Percentiles rank a stretch among this genome's conserved stretches.
These are phyloP conservation scores for Barnardius zonarius DNA, from an alignment of 2,113 vertebrate species.

Conservation along the genomic window DNA sequence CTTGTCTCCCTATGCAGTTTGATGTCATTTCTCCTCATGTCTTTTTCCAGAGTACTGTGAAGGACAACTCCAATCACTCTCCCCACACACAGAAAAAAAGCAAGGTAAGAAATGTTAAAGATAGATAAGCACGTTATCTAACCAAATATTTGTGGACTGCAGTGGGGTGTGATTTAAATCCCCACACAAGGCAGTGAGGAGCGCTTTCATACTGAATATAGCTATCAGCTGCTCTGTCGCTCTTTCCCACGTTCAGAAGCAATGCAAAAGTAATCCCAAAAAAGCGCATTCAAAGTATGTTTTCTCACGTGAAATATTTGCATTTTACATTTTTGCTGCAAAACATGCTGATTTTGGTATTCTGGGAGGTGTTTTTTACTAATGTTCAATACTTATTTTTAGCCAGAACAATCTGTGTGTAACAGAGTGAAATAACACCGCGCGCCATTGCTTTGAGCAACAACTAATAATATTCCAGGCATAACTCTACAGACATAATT, in stretches of 20 bases:
- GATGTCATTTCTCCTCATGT: neutral
- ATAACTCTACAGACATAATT: slow-evolving; percentile 43
- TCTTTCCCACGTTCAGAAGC: neutral
- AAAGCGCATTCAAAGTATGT: neutral
- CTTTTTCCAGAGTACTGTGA: slow-evolving; percentile 45
- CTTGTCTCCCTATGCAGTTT: neutral
- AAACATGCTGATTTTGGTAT: neutral
- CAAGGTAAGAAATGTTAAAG: slow-evolving; percentile 74
- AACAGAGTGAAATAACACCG: slow-evolving; percentile 38
- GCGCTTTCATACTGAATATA: neutral
- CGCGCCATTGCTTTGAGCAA: slow-evolving; percentile 15
- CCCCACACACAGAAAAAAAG: slow-evolving; percentile 61
- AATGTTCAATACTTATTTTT: slow-evolving; percentile 42
- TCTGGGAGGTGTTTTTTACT: neutral
- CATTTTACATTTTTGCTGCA: neutral
- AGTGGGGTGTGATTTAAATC: slow-evolving; percentile 24
- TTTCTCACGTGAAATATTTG: neutral
- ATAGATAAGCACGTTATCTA: slow-evolving; percentile 45
- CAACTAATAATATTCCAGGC: slow-evolving; percentile 51
- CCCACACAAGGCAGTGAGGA: neutral
- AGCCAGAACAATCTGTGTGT: slow-evolving; percentile 12
- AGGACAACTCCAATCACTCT: slow-evolving; percentile 52
- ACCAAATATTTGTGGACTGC: slow-evolving; percentile 31
- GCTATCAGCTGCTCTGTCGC: neutral
- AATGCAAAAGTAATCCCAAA: neutral